Percentiles rank a stretch among this genome's conserved stretches.
Evolutionary conservation across 2,797 vertebrate species (phyloP).

Genomic region (Microctenopoma stevenorrisi): DNA sequence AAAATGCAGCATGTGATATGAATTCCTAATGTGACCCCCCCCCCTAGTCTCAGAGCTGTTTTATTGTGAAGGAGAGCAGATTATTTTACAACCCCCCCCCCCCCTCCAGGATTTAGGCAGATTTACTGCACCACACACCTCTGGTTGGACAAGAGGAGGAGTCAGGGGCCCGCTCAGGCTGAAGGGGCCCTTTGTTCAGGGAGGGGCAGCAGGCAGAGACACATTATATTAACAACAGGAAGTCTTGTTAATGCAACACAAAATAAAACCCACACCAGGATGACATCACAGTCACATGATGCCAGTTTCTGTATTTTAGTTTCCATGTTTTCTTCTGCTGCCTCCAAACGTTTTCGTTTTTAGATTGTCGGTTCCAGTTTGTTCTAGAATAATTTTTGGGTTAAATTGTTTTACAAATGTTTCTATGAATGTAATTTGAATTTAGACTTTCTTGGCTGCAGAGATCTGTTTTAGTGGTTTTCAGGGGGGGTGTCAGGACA

Average conservation of each 20-base stretch:
- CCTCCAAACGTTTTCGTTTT: too few species aligned
- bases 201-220: constrained; percentile 86
- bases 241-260: constrained; percentile 45
- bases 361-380: too few species aligned
- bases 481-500: too few species aligned
- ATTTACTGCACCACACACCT: constrained; percentile 95
- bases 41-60: constrained; percentile 76
- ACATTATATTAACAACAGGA: constrained; percentile 87
- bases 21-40: constrained; percentile 85
- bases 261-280: constrained; percentile 43
- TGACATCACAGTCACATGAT: constrained; percentile 32
- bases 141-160: constrained; percentile 88
- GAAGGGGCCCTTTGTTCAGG: constrained; percentile 91
- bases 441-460: neutral
- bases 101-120: constrained; percentile 89
- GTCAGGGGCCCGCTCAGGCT: constrained; percentile 81
- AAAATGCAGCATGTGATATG: constrained; percentile 90
- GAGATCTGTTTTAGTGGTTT: neutral
- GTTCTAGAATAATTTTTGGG: too few species aligned
- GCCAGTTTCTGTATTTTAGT: too few species aligned
- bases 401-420: too few species aligned
- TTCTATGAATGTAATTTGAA: too few species aligned
- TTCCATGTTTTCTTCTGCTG: too few species aligned
- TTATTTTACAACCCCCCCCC: constrained; percentile 83
- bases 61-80: constrained; percentile 88